Conservation (phyloP, 1,140 invertebrate genomes). For the Halesus radiatus region DNA sequence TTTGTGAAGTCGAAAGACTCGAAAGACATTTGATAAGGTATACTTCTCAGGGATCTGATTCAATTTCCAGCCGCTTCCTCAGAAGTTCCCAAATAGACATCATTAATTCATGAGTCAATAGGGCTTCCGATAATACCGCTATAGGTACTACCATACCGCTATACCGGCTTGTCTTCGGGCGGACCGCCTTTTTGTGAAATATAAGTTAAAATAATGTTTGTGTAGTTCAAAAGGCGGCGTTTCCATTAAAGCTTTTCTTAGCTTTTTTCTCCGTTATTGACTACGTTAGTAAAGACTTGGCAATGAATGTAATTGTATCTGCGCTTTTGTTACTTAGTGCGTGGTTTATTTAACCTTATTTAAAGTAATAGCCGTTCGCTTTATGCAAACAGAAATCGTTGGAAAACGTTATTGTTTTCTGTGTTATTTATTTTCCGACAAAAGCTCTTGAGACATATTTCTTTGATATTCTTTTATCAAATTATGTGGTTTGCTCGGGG, state of each 20-base stretch:
- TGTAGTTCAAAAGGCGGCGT: constrained; percentile 47
- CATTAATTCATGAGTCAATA: constrained; percentile 56
- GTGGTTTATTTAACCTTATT: constrained; percentile 29
- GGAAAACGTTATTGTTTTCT: not conserved
- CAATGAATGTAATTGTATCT: constrained; percentile 16
- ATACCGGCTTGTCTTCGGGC: constrained; percentile 38
- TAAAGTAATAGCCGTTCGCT: constrained; percentile 6
- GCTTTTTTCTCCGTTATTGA: constrained; percentile 28
- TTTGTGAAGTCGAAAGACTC: not conserved
- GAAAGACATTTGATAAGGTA: not conserved
- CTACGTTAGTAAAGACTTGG: constrained; percentile 12
- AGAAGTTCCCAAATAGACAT: constrained; percentile 52
- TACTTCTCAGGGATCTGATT: constrained; percentile 43
- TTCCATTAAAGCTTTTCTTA: not conserved
- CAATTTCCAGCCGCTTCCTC: constrained; percentile 52
- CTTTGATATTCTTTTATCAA: too few relatives aligned
- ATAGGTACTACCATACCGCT: constrained; percentile 1
- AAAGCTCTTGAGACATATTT: too few relatives aligned
- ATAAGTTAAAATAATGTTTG: constrained; percentile 57
- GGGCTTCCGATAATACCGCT: constrained; percentile 41
- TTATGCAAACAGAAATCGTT: not conserved
- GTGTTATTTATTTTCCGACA: too few relatives aligned
- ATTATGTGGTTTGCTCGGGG: too few relatives aligned
- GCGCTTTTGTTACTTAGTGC: constrained; percentile 13
- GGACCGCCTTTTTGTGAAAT: constrained; percentile 43